Evolutionary conservation across 1,140 invertebrate species (phyloP), one percentile per base, ranked within the genome.

Genomic region (Tetranychus cinnabarinus): DNA sequence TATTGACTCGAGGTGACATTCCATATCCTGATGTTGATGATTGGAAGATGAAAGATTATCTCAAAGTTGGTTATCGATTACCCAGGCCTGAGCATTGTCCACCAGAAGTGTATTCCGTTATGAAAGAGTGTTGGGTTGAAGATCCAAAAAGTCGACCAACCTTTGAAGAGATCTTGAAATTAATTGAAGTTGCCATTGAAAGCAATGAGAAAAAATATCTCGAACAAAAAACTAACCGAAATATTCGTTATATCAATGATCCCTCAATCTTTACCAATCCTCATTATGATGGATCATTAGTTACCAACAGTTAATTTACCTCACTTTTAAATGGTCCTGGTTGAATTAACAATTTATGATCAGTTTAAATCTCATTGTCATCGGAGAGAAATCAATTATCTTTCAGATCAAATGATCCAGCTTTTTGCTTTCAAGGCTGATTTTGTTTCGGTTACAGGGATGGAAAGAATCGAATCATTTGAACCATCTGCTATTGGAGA

Each of bases 41-140:
- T 47, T 68, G 66, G 66, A 63, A 68, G 36, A 64, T 71, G 37
- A 39, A 65, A 1, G 61, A 66, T 1, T 72, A 67, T 50, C 57
- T 71, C 23, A 68, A 67, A 54, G 46, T 42, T 3, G 69, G 68
- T 2, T n/a, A 65, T 45, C 63, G 70, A 35, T 66, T 71, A 66
- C 68, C 64, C 2, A 65, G 69, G 54, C 69, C 70, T n/a, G 61
- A 63, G 5, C 66, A 62, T 55, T 72, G 69, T 61, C 70, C 70
- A 7, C 66, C 70, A 45, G 42, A 66, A 6, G 39, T 71, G 59
- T 71, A 76, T 63, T 65, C 73, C 23, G 72, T 73, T 31, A 76
- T 77, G 74, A 42, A 71, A 42, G 64, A 68, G 36, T 76, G 75
- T 63, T 77, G 76, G 76, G 64, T 69, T 34, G 64, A 65, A 48